Base-by-base conservation (phyloP, 2,888 invertebrate genomes). In the Campoplex capitator region DNA sequence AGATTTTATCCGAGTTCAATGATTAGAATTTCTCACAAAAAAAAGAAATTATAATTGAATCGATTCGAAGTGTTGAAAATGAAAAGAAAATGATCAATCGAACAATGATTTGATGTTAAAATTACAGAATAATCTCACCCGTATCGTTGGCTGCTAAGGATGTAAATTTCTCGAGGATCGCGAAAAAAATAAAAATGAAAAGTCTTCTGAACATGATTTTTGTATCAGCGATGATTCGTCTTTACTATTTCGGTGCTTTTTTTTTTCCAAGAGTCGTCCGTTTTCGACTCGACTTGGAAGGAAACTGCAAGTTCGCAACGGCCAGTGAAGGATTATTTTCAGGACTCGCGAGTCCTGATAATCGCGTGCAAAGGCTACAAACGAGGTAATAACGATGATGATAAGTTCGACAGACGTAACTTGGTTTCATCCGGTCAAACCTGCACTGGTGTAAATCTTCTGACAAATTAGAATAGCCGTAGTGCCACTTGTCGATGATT, bases 121-220 rank as follows among this genome's bases (percentile, higher is more conserved):
- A 23, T 38, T 8, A 23, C 13, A n/a, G 8, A 68, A 74, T 8
- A 62, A 48, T 81, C 84, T 84, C 58, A 86, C 86, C 86, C 81
- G 86, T 54, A 13, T 81, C 32, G 16, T 86, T 73, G 23, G 13
- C 68, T 3, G 68, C 81, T 16, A 45, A 16, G 45, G 62, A 83
- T 32, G 62, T 71, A 54, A 71, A 84, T 48, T 54, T 77, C 32
- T 56, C 68, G 28, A 68, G 16, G 13, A 78, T 58, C 48, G 56
- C 56, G 38, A 88, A 54, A 62, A 86, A 23, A 51, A 81, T n/a
- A 3, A 76, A 68, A 62, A 83, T 32, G 18, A 74, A 62, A 48
- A 84, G 16, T 62, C 35, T 77, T 51, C 84, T 81, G 73, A 11
- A 32, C 86, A 86, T 85, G 79, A 54, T 78, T 70, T 56, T n/a